Conservation (phyloP, 2,888 invertebrate genomes). For the Clivina fossor region DNA sequence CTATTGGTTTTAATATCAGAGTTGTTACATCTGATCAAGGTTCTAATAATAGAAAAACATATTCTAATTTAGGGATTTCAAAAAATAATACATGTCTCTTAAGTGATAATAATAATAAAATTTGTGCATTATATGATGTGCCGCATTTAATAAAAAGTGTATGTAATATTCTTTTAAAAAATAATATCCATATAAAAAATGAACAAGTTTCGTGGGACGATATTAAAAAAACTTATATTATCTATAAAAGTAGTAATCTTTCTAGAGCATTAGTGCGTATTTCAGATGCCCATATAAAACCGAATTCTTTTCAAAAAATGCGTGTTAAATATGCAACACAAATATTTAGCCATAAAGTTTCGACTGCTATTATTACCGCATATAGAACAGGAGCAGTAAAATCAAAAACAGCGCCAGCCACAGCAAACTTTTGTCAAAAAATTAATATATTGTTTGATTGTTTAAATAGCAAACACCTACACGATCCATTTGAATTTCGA, state of each 20-base stretch:
- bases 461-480: constrained; percentile 8
- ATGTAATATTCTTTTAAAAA: constrained; percentile 35
- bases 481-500: no score
- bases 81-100: no score
- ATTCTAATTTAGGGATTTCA: no score
- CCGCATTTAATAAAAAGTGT: constrained; percentile 38
- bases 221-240: constrained; percentile 17
- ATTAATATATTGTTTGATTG: constrained; percentile 2
- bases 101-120: constrained; percentile 15
- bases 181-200: constrained; percentile 23
- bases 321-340: constrained; percentile 35
- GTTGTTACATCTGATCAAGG: no score
- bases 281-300: constrained; percentile 32
- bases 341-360: constrained; percentile 33
- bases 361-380: constrained; percentile 33
- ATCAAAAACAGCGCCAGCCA: constrained; percentile 29
- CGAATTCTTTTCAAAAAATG: constrained; percentile 36
- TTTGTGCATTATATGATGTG: constrained; percentile 36
- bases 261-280: constrained; percentile 13
- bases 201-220: constrained; percentile 32
- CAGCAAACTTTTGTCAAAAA: constrained; percentile 11
- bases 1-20: no score
- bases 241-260: constrained; percentile 24
- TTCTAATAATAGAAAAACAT: no score
- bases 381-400: neutral